These are phyloP conservation scores for Varanus salvator DNA, from an alignment of 2,113 vertebrate genomes.

Conservation along the genomic window DNA sequence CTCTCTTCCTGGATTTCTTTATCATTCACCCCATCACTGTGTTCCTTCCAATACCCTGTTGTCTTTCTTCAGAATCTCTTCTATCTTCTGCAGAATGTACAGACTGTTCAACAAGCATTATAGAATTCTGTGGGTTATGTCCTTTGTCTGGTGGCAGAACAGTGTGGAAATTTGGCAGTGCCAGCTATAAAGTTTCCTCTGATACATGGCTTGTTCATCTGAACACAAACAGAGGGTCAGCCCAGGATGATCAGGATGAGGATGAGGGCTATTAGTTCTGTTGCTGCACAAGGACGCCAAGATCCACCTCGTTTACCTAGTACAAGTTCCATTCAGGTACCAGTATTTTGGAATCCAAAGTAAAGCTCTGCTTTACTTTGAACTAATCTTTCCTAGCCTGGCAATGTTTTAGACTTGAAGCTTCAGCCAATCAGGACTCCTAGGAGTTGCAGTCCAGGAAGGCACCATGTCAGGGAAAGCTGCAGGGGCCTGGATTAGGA, in stretches of 20 bases:
- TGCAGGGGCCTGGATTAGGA: too few species aligned
- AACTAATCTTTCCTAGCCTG: not conserved
- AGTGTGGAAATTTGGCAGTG: not conserved
- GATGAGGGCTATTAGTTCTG: too few species aligned
- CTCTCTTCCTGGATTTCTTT: slow-evolving; percentile 19
- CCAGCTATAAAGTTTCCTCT: not conserved
- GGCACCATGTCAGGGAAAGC: too few species aligned
- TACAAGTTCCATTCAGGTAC: not conserved
- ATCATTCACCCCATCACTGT: not conserved
- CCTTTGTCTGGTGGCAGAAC: not conserved
- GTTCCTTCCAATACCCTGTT: not conserved
- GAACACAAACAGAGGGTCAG: not conserved
- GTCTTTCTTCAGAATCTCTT: not conserved
- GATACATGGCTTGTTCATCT: too few species aligned
- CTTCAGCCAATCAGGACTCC: too few species aligned
- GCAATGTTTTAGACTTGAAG: too few species aligned
- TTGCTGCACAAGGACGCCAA: not conserved
- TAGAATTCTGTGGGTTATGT: not conserved
- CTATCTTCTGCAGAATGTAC: not conserved
- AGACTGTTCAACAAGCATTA: not conserved
- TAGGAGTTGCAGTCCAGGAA: too few species aligned
- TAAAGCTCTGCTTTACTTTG: not conserved
- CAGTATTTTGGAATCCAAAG: not conserved
- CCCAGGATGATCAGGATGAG: not conserved
- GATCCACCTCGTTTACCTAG: not conserved